Base-by-base conservation (phyloP, 2,888 invertebrate species). In the Catocala sponsa region DNA sequence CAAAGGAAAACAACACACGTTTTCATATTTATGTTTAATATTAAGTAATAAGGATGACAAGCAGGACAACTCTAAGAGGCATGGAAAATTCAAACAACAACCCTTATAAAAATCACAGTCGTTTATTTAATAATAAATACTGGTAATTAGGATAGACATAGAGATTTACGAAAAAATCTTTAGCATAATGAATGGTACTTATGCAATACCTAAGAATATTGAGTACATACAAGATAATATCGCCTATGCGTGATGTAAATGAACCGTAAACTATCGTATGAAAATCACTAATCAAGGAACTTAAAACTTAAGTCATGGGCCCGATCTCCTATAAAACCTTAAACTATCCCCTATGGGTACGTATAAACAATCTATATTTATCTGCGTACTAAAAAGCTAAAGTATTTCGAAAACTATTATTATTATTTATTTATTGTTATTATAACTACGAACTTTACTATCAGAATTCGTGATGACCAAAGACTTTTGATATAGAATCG, bases 71-170 rank as follows among this genome's bases (percentile, higher is more conserved):
- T 25, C 25, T 25, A 25, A 4, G 1, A 25, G 25, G 25, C 25
- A 25, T 25, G 25, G 25, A 59, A 70, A 76, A 74, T 67, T 61
- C 58, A 78, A 82, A 78, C 70, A 61, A 63, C 56, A 66, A 52
- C 48, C 66, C 78, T 55, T 90, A 91, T 91, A 92, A 94, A 93
- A 94, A 94, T 94, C 94, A 94, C 94, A 94, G 94, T 93, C 91
- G 92, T 94, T 94, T 94, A 93, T 92, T 92, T 79, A 77, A 80
- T 90, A 92, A 91, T 93, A 92, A 92, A 92, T 91, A 91, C 91
- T 91, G 89, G 87, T 92, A 91, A 92, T 90, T 88, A 91, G 88
- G 87, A 90, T 91, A 93, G 87, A 90, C 88, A 90, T 86, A 91
- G 91, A 92, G 90, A 91, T 91, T 91, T 86, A 92, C 89, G 89